Evolutionary conservation across 1,140 invertebrate genomes (phyloP).

Genomic region (Oreohelix idahoensis): DNA sequence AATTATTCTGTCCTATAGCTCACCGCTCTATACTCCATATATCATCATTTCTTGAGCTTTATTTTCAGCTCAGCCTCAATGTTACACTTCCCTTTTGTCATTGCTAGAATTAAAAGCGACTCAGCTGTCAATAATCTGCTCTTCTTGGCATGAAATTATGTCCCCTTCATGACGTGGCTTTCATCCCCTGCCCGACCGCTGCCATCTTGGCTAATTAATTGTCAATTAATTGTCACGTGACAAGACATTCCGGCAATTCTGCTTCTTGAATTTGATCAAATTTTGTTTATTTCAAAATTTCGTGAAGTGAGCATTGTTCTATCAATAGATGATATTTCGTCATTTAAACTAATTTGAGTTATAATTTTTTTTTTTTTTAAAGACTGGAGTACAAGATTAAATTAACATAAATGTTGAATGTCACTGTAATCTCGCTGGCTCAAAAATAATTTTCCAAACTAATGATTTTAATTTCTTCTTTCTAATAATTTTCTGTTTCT

Average conservation of each 20-base stretch:
- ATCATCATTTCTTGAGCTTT: neutral
- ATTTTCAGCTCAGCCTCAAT: neutral
- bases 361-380: too few relatives aligned
- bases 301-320: too few relatives aligned
- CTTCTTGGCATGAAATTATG: neutral
- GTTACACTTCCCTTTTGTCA: neutral
- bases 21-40: neutral
- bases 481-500: too few relatives aligned
- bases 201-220: neutral
- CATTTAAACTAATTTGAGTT: too few relatives aligned
- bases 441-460: too few relatives aligned
- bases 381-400: too few relatives aligned
- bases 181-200: neutral
- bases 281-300: neutral
- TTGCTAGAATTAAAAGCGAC: neutral
- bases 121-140: neutral
- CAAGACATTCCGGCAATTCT: neutral
- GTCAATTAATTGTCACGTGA: neutral
- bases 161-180: neutral
- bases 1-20: neutral
- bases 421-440: too few relatives aligned
- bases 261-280: neutral
- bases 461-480: too few relatives aligned
- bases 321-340: too few relatives aligned
- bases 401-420: too few relatives aligned